Evolutionary conservation across 2,113 vertebrate species (phyloP), one percentile per base, ranked within the genome.

Genomic region (Caloenas nicobarica): DNA sequence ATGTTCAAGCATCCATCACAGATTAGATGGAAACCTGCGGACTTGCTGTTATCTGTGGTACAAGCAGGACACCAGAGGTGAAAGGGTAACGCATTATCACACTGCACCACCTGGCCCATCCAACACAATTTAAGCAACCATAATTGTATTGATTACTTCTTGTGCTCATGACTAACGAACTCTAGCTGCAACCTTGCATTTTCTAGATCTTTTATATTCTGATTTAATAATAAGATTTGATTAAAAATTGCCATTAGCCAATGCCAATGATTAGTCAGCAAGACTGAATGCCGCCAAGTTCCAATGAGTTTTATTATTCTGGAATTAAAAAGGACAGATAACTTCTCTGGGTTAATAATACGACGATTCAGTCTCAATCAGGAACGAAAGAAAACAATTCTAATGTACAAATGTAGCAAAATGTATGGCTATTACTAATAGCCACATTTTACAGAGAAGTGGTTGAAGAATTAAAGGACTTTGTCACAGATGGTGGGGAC

Each of bases 141-240:
- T 94, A 91, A 95, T 93, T 81, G 83, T 96, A 97, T 96, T 97
- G 95, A 96, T 97, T 92, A 86, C 70, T 95, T 95, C 77, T 97
- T 88, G 77, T 96, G 86, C 91, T 94, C 88, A 31, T 94, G 95
- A 97, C 93, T 95, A 97, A 97, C 96, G 92, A 95, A 92, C 96
- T 93, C 93, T 95, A 90, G 71, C 79, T 94, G 94, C 93, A 96
- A 90, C 85, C 95, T 95, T 95, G 94, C 93, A 86, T 96, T 96
- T 97, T 95, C 91, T 93, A 94, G 91, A 96, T 91, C 76, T 95
- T 93, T 89, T 92, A 93, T 72, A 93, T 92, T 92, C 89, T 94
- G 92, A 94, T 97, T 95, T 96, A 96, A 97, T 96, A 96, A 97
- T 94, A 94, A 96, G 91, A 94, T 96, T 96, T 97, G 94, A 96